A percentile compares a stretch with the other conserved stretches of the same genome.
Conservation (phyloP, 2,888 invertebrate species). For the Sinotaia quadrata region DNA sequence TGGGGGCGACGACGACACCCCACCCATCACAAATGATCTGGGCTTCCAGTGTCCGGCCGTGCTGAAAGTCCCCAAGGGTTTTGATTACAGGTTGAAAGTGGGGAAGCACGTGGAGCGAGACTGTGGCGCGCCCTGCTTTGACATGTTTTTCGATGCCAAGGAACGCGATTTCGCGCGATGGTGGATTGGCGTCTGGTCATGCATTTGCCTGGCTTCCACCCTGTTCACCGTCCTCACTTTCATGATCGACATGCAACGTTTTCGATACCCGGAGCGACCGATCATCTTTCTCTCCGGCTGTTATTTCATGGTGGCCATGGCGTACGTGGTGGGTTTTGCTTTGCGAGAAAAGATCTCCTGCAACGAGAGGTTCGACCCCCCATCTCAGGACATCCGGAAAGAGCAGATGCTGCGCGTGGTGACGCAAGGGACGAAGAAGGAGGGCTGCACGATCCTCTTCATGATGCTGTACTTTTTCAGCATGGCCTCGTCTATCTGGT, state of each 20-base stretch:
- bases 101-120: slow-evolving; percentile 66
- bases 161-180: slow-evolving; percentile 85
- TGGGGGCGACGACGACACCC: background rate
- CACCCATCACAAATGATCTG: slow-evolving; percentile 73
- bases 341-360: slow-evolving; percentile 73
- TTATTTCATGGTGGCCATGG: slow-evolving; percentile 93
- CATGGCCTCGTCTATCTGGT: slow-evolving; percentile 98
- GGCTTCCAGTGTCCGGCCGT: slow-evolving; percentile 91
- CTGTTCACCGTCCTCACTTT: slow-evolving; percentile 87
- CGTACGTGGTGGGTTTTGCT: slow-evolving; percentile 81
- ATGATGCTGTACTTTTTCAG: slow-evolving; percentile 94
- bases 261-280: slow-evolving; percentile 97
- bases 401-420: slow-evolving; percentile 51
- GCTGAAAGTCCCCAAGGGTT: slow-evolving; percentile 83
- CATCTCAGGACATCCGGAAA: slow-evolving; percentile 16
- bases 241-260: slow-evolving; percentile 93
- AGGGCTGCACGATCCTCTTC: slow-evolving; percentile 90
- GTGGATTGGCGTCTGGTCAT: slow-evolving; percentile 96
- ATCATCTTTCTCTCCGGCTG: slow-evolving; percentile 97
- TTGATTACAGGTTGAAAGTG: slow-evolving; percentile 86
- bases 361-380: slow-evolving; percentile 59
- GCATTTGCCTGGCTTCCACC: slow-evolving; percentile 90
- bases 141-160: slow-evolving; percentile 89
- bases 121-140: slow-evolving; percentile 84
- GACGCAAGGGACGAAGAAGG: slow-evolving; percentile 79